Evolutionary conservation across 2,113 vertebrate species (phyloP).

Genomic region (Seriola rivoliana): DNA sequence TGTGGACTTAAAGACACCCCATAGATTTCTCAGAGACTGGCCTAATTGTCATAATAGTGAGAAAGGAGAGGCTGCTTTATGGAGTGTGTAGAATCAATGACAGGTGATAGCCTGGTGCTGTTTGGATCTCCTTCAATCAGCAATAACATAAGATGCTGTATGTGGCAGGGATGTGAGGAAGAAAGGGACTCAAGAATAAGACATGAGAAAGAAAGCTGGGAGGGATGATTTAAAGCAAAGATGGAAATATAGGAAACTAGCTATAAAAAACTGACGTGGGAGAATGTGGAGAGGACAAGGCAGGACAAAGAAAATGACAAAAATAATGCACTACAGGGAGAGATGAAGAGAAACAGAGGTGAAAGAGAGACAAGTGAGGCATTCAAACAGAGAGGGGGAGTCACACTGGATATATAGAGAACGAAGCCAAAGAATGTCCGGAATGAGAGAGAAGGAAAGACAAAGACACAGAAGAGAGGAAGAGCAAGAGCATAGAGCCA

Average conservation of each 20-base stretch:
- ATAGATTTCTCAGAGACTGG: conserved; percentile 51
- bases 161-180: conserved; percentile 1
- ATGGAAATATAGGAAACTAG: conserved; percentile 32
- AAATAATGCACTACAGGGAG: conserved; percentile 52
- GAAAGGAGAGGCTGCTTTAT: conserved; percentile 61
- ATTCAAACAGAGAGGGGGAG: conserved; percentile 56
- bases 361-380: conserved; percentile 62
- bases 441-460: conserved; percentile 58
- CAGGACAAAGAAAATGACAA: conserved; percentile 47
- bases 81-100: conserved; percentile 68
- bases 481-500: conserved; percentile 41
- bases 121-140: conserved; percentile 50
- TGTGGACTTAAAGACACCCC: conserved; percentile 53
- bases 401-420: conserved; percentile 59
- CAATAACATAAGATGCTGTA: conserved; percentile 41
- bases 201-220: neutral
- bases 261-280: neutral
- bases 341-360: conserved; percentile 63
- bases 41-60: conserved; percentile 64
- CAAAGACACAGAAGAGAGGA: conserved; percentile 56
- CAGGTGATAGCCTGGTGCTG: conserved; percentile 54
- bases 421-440: conserved; percentile 69
- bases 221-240: conserved; percentile 35
- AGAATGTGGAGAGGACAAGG: conserved; percentile 30
- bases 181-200: conserved; percentile 36